These are phyloP conservation scores for Lasioglossum figueresi DNA, from an alignment of 2,888 invertebrate species.

Conservation along the genomic window DNA sequence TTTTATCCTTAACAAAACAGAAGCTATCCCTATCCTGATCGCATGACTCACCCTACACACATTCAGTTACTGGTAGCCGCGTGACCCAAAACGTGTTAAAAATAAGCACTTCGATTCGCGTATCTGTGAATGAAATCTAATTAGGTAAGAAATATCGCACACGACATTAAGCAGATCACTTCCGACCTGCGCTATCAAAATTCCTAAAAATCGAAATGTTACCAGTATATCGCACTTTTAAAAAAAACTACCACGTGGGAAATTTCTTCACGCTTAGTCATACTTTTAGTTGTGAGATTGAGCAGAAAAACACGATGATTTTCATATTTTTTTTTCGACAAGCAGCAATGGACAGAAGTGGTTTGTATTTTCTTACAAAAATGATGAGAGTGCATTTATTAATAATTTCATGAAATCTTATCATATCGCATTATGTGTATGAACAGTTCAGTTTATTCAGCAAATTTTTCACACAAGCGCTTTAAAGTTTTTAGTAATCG, in stretches of 20 bases:
- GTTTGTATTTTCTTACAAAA: not conserved
- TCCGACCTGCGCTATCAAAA: not conserved
- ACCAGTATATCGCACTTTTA: not conserved
- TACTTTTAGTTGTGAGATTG: not conserved
- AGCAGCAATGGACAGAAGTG: not conserved
- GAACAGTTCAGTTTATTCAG: not conserved
- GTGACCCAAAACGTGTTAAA: slow-evolving; percentile 19
- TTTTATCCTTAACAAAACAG: slow-evolving; percentile 4
- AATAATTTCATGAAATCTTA: not conserved
- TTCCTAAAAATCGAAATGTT: not conserved
- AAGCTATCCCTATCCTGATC: not conserved
- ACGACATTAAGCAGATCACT: not conserved
- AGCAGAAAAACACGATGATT: not conserved
- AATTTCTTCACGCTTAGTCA: not conserved
- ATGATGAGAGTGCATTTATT: not conserved
- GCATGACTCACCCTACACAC: slow-evolving; percentile 7
- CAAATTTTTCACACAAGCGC: not conserved
- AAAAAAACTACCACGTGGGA: not conserved
- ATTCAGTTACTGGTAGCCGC: slow-evolving; percentile 11
- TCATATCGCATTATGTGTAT: not conserved
- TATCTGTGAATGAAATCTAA: slow-evolving; percentile 7
- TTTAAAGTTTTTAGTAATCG: not conserved
- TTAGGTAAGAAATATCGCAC: not conserved
- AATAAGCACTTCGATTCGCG: slow-evolving; percentile 1
- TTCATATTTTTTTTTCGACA: not conserved